Percentiles rank a stretch among this genome's conserved stretches.
phyloP scores from a whole-genome alignment of 2,888 invertebrate genomes.

The Nemoura dubitans region DNA sequence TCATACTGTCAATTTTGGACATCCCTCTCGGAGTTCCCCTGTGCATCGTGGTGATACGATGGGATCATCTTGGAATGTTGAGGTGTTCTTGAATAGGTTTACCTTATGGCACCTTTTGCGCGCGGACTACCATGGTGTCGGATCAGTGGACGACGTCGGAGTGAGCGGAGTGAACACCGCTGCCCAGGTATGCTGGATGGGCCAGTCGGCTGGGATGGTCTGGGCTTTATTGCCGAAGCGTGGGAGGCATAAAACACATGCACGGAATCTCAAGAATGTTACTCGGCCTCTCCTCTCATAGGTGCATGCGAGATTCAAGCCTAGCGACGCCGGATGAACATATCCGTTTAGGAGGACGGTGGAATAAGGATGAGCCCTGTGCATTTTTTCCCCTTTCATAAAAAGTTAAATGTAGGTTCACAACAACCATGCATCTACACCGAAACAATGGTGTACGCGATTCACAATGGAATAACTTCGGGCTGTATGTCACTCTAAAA shows the following conservation, averaged over 20 bases:
- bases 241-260: background rate
- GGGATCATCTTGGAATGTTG: background rate
- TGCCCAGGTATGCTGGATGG: background rate
- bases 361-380: background rate
- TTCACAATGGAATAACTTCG: too few species aligned
- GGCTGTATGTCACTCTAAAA: too few species aligned
- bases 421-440: too few species aligned
- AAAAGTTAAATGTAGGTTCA: too few species aligned
- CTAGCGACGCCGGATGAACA: background rate
- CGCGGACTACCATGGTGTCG: background rate
- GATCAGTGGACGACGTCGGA: too few species aligned
- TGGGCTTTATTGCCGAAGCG: background rate
- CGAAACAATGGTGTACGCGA: too few species aligned
- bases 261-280: constrained; percentile 7
- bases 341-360: background rate
- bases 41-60: background rate
- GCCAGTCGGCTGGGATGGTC: background rate
- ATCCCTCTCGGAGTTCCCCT: background rate
- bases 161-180: background rate
- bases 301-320: background rate
- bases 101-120: background rate
- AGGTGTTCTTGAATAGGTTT: background rate
- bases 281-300: background rate
- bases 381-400: too few species aligned
- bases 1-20: background rate